These are phyloP conservation scores for Aproaerema taeniolella DNA, from an alignment of 2,888 invertebrate species.

Conservation along the genomic window DNA sequence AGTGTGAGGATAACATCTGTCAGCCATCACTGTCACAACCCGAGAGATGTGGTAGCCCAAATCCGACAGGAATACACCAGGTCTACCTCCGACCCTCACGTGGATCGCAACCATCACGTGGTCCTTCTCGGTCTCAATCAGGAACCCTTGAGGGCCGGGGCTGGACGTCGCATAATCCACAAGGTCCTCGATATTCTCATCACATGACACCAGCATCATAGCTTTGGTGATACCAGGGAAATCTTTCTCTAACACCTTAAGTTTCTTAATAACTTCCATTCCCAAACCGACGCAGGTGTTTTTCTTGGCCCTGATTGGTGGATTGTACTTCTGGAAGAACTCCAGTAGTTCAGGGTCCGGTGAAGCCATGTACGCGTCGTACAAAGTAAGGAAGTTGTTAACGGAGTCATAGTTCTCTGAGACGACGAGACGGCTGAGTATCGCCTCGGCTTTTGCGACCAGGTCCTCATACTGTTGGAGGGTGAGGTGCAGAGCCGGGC, in stretches of 20 bases:
- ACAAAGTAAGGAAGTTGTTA: conserved; percentile 87
- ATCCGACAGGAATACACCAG: conserved; percentile 89
- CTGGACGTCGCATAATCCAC: conserved; percentile 80
- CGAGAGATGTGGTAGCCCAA: conserved; percentile 94
- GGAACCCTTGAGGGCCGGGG: conserved; percentile 77
- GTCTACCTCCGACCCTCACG: conserved; percentile 84
- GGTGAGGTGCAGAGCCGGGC: conserved; percentile 83
- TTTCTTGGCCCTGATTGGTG: conserved; percentile 89
- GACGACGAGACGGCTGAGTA: conserved; percentile 89
- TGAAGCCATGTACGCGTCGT: conserved; percentile 82
- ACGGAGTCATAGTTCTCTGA: conserved; percentile 94
- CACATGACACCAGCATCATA: conserved; percentile 88
- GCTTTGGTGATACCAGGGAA: conserved; percentile 83
- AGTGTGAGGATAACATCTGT: conserved; percentile 92
- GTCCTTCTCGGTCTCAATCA: conserved; percentile 88
- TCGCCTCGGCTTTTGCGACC: conserved; percentile 88
- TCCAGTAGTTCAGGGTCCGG: conserved; percentile 82
- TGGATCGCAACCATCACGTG: conserved; percentile 90
- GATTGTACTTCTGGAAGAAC: conserved; percentile 89
- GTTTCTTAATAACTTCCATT: conserved; percentile 86
- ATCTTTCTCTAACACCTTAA: conserved; percentile 79
- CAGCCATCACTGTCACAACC: conserved; percentile 92
- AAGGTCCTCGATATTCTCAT: conserved; percentile 86
- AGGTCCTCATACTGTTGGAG: conserved; percentile 88
- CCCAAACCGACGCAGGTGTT: conserved; percentile 95